Evolutionary conservation across 1,140 invertebrate species (phyloP).

Genomic region (Phortica variegata): DNA sequence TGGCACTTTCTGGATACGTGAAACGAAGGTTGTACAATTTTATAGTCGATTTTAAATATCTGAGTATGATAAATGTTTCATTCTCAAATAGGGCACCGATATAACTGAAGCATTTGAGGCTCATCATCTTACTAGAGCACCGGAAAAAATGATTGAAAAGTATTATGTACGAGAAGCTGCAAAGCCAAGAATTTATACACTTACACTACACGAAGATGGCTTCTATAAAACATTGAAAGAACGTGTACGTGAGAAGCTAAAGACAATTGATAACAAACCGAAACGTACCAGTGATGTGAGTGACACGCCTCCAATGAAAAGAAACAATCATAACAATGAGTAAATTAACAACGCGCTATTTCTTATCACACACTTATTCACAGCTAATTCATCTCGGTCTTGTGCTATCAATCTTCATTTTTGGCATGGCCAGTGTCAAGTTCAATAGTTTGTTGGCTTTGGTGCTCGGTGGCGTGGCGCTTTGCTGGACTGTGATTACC

Average conservation of each 20-base stretch:
- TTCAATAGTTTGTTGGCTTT: slow-evolving; percentile 55
- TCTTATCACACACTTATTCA: slow-evolving; percentile 1
- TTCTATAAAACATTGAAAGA: slow-evolving; percentile 68
- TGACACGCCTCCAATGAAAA: slow-evolving; percentile 3
- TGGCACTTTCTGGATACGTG: slow-evolving; percentile 65
- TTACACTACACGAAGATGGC: slow-evolving; percentile 67
- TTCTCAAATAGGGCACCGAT: slow-evolving; percentile 67
- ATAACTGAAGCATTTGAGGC: slow-evolving; percentile 72
- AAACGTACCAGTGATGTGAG: slow-evolving; percentile 47
- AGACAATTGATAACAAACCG: slow-evolving; percentile 55
- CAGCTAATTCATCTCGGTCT: slow-evolving; percentile 53
- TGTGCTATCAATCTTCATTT: slow-evolving; percentile 57
- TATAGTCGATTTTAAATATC: no score
- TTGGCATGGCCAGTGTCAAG: slow-evolving; percentile 60
- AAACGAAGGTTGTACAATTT: slow-evolving; percentile 60
- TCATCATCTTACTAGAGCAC: slow-evolving; percentile 60
- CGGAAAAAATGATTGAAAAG: slow-evolving; percentile 62
- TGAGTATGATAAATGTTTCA: slow-evolving; percentile 3
- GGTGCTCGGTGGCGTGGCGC: slow-evolving; percentile 60
- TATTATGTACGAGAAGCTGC: slow-evolving; percentile 63
- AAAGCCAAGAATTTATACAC: slow-evolving; percentile 61
- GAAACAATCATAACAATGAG: neutral
- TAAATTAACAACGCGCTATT: neutral
- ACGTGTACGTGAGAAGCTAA: slow-evolving; percentile 58
- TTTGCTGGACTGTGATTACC: slow-evolving; percentile 63